Evolutionary conservation across 2,113 vertebrate genomes (phyloP), one percentile per base, ranked within the genome.

Genomic region (Misgurnus anguillicaudatus): DNA sequence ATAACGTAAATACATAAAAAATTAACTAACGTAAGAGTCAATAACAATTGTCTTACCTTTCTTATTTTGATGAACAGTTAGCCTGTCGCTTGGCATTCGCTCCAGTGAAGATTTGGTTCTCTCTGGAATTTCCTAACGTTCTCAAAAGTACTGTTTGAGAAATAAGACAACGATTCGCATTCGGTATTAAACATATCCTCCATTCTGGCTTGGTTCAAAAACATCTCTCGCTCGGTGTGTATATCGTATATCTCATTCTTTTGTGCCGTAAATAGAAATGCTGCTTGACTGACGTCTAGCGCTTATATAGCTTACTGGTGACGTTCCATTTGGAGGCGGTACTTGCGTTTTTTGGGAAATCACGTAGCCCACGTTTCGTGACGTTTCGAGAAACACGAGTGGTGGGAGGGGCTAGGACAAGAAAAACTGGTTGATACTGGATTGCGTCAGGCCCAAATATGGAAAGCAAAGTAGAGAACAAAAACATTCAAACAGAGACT

Each of bases 11-110:
- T 36, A 53, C 31, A 14, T 14, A 16, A 17, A 65, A 4, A 2
- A 39, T 39, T 36, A 4, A 24, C 1, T 41, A 58, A 57, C 69
- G 36, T 8, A 42, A 62, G 11, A 62, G 4, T 19, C 13, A 45
- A 73, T 13, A 60, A 9, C 7, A 42, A 4, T 5, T 10, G 14
- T 71, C 72, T 38, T 67, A 82, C 81, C 66, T 75, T n/a, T 39
- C 41, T n/a, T 3, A 1, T 10, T 21, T 70, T 51, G 14, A 11
- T 31, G 2, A 31, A 31, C 2, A 31, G 24, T 83, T 66, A 85
- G 39, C 84, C 84, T 57, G 81, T 85, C 9, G 84, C 81, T 75
- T 79, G 79, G 48, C 84, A 78, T 7, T 78, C 78, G 63, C 81
- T 85, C 84, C 84, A 85, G 24, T 45, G 66, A 66, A 58, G 21